phyloP scores from a whole-genome alignment of 2,888 invertebrate genomes.

The Calameuta idolon region DNA sequence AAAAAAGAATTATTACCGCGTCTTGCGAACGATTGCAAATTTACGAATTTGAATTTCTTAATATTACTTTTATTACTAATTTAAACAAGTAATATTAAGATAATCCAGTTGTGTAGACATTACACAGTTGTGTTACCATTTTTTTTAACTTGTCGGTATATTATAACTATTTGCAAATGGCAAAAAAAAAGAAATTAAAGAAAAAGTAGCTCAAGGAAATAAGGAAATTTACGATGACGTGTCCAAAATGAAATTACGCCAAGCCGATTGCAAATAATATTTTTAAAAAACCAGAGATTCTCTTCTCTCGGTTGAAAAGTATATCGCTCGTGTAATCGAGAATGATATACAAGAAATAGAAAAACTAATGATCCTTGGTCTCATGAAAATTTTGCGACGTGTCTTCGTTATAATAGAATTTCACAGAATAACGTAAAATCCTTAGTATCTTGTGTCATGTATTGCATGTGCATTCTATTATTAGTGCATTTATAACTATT shows the following conservation, averaged over 20 bases:
- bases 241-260: neutral
- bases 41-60: neutral
- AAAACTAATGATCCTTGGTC: neutral
- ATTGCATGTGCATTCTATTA: neutral
- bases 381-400: neutral
- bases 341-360: neutral
- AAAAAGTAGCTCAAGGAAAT: neutral
- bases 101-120: no score
- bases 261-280: neutral
- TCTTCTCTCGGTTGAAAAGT: neutral
- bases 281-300: neutral
- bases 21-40: neutral
- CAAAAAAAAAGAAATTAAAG: neutral
- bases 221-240: neutral
- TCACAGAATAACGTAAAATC: no score
- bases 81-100: neutral
- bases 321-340: neutral
- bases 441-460: neutral
- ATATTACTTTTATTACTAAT: neutral
- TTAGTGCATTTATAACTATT: neutral
- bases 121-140: no score
- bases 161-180: neutral
- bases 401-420: no score
- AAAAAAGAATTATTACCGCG: neutral
- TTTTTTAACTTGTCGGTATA: neutral